Conservation (phyloP, 2,888 invertebrate genomes). For the Lasioglossum pauxillum region DNA sequence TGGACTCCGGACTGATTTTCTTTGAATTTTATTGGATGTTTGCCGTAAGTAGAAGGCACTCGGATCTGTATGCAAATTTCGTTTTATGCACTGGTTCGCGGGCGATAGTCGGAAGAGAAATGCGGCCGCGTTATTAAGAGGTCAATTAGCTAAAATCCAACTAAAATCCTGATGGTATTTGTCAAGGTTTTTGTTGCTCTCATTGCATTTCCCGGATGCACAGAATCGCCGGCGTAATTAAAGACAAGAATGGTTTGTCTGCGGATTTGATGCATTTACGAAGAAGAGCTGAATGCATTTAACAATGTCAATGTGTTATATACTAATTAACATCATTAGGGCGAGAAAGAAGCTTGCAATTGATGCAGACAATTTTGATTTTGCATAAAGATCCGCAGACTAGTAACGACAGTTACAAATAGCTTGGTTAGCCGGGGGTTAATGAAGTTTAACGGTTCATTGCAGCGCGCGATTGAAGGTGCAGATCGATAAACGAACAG, state of each 20-base stretch:
- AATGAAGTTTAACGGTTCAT: background rate
- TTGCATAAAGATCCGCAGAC: too few relatives aligned
- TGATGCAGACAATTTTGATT: background rate
- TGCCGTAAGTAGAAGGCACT: background rate
- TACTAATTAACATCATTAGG: background rate
- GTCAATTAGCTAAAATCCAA: background rate
- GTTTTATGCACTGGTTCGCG: conserved; percentile 8
- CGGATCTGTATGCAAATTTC: background rate
- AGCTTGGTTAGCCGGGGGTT: background rate
- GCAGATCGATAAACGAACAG: background rate
- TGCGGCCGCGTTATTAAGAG: background rate
- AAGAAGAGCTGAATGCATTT: too few relatives aligned
- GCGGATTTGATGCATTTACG: too few relatives aligned
- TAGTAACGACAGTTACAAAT: background rate
- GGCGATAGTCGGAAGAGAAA: background rate
- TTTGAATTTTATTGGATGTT: background rate
- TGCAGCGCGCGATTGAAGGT: background rate
- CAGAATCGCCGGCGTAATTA: too few relatives aligned
- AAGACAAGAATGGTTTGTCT: too few relatives aligned
- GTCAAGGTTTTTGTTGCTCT: background rate
- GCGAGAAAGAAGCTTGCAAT: background rate
- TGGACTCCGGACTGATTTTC: background rate
- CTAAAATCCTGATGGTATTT: background rate
- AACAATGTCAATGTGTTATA: too few relatives aligned
- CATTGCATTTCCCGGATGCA: background rate